Conservation (phyloP, 2,113 vertebrate genomes). For the Paralichthys olivaceus region DNA sequence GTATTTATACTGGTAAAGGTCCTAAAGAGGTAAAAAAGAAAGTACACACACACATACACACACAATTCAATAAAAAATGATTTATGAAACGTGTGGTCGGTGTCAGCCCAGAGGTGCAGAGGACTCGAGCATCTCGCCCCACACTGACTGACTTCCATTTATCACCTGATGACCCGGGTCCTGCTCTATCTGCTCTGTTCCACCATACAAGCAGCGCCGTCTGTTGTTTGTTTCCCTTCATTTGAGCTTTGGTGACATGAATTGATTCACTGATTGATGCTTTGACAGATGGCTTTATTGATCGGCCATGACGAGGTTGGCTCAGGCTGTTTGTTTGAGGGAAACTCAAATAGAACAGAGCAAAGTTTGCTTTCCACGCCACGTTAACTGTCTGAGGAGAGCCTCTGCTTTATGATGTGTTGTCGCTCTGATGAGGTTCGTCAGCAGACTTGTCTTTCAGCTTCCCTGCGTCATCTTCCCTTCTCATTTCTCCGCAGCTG, state of each 20-base stretch:
- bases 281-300: not conserved
- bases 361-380: not conserved
- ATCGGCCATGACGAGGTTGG: not conserved
- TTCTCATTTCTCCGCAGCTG: slow-evolving; percentile 27
- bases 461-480: slow-evolving; percentile 12
- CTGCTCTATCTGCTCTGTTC: not conserved
- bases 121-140: slow-evolving; percentile 38
- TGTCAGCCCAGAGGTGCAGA: slow-evolving; percentile 55
- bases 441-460: not conserved
- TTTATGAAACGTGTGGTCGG: slow-evolving; percentile 60
- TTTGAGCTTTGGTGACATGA: not conserved
- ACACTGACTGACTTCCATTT: slow-evolving; percentile 46
- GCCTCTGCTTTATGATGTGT: not conserved
- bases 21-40: no score
- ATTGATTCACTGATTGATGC: slow-evolving; percentile 27
- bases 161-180: slow-evolving; percentile 49
- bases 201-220: no score
- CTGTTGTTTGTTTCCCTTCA: no score
- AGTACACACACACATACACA: not conserved
- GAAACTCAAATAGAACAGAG: not conserved
- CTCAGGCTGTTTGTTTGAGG: no score
- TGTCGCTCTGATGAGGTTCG: no score
- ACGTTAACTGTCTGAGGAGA: not conserved
- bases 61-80: slow-evolving; percentile 51
- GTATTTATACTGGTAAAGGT: no score